These are phyloP conservation scores for Coregonus ussuriensis DNA, from an alignment of 2,797 vertebrate species.

Conservation along the genomic window DNA sequence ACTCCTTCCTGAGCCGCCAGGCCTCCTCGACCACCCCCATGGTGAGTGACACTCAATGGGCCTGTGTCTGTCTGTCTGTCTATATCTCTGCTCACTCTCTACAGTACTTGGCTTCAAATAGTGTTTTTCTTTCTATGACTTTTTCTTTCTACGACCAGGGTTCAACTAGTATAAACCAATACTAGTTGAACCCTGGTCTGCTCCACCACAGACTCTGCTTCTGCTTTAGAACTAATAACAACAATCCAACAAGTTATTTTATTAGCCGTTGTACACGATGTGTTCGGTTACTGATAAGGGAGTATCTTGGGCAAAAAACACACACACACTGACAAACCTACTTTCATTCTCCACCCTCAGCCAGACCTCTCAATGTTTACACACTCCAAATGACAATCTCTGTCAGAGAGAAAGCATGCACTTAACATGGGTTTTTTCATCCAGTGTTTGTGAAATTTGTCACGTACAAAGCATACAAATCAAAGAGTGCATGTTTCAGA, in stretches of 20 bases:
- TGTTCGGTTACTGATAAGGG: not conserved
- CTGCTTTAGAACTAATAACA: not conserved
- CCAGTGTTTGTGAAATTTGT: no score
- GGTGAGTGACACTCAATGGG: conserved; percentile 76
- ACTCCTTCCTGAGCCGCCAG: conserved; percentile 88
- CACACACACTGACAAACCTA: not conserved
- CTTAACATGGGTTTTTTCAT: no score
- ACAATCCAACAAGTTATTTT: not conserved
- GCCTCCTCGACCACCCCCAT: conserved; percentile 81
- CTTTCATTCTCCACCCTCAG: not conserved
- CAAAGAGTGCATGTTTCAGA: not conserved
- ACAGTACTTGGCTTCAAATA: not conserved
- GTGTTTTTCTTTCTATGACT: not conserved
- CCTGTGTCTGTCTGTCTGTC: not conserved
- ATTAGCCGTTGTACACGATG: not conserved
- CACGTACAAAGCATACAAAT: not conserved
- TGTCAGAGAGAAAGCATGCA: not conserved
- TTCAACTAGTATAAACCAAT: not conserved
- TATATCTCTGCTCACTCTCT: not conserved
- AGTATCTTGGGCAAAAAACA: not conserved
- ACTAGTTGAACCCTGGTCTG: not conserved
- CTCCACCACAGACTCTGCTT: not conserved
- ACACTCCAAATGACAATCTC: not conserved
- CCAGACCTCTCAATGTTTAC: not conserved
- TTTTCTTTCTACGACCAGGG: no score